These are phyloP conservation scores for Temnothorax unifasciatus DNA, from an alignment of 2,888 invertebrate species.

Conservation along the genomic window DNA sequence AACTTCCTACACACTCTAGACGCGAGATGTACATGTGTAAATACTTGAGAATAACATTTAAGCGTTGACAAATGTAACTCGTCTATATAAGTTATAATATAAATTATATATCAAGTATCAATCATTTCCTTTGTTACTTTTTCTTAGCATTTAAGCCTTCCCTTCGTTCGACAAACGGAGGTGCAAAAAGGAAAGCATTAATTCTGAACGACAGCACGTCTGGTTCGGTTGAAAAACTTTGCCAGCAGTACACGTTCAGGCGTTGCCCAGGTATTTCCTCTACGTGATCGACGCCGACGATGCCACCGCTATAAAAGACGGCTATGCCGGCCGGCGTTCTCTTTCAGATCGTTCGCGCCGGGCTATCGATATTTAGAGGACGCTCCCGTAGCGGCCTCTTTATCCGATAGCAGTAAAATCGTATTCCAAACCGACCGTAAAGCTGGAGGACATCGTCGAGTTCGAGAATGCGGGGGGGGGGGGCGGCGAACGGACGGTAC, in stretches of 20 bases:
- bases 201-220: conserved; percentile 49
- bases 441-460: conserved; percentile 66
- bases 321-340: conserved; percentile 29
- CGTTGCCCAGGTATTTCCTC: conserved; percentile 39
- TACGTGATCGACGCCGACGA: conserved; percentile 55
- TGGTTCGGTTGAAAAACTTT: conserved; percentile 29
- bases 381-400: conserved; percentile 66
- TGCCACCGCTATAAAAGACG: conserved; percentile 55
- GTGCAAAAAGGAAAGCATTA: conserved; percentile 5
- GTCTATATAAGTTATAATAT: neutral
- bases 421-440: conserved; percentile 75
- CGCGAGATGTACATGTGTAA: neutral
- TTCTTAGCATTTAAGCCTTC: neutral
- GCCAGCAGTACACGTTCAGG: conserved; percentile 32
- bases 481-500: conserved; percentile 35
- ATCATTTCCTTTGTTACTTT: neutral
- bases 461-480: conserved; percentile 59
- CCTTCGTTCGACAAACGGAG: neutral
- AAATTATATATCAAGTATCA: neutral
- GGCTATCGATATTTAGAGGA: conserved; percentile 67
- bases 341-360: conserved; percentile 63
- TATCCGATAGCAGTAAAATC: conserved; percentile 74
- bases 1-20: neutral
- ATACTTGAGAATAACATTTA: neutral
- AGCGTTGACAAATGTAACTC: neutral